Evolutionary conservation across 2,113 vertebrate genomes (phyloP), one percentile per base, ranked within the genome.

Genomic region (Trochalopteron elliotii): DNA sequence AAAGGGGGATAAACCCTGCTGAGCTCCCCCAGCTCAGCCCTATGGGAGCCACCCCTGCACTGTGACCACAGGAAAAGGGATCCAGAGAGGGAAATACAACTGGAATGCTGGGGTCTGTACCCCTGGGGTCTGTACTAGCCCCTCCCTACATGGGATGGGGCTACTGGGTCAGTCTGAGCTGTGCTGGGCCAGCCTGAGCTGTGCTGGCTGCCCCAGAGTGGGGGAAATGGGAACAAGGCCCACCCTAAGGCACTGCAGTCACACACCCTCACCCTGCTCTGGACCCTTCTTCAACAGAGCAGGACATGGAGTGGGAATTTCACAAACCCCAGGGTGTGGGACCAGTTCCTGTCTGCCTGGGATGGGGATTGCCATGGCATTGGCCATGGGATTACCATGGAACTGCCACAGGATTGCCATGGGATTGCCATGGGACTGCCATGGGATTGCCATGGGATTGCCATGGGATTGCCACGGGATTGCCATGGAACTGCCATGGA

Each of bases 161-260:
- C 53, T 9, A 9, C 39, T 27, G 11, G 74, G 27, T 8, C 52
- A 76, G 12, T 31, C 44, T 50, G 45, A 6, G 56, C 49, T 4
- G 13, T 7, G 40, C 47, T 7, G 55, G 74, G 27, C 18, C 53
- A 53, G 28, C 7, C 17, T 53, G 52, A 19, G 52, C 53, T 8
- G 30, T 12, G 18, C 53, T 55, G 11, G 78, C 17, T 39, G 8
- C 2, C 35, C 37, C 28, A 0, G 83, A 75, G 59, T 1, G 8
- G 67, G 70, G 65, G 20, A 39, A 64, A 69, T 1, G 7, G 87
- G 74, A 53, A 22, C 39, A 35, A 16, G 12, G 61, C 81, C 85
- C 83, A 40, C 50, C 61, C 64, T 94, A 89, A 96, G 95, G 95
- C 60, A 61, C 81, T 67, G 77, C 7, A 11, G 77, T 84, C 56